Evolutionary conservation across 2,797 vertebrate species (phyloP).

Genomic region (Centropyge bicolor): DNA sequence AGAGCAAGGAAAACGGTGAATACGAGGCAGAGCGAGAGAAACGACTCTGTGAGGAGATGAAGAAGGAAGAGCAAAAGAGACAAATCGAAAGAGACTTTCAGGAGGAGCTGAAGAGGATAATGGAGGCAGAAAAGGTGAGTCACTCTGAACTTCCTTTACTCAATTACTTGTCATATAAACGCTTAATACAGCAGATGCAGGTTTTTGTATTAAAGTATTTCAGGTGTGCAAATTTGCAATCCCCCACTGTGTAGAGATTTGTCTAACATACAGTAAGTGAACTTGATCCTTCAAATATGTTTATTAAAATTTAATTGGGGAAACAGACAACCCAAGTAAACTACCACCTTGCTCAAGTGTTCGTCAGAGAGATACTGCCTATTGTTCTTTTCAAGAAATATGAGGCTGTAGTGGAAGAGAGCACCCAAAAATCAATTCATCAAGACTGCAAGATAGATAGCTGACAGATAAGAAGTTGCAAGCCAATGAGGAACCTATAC

Average conservation of each 20-base stretch:
- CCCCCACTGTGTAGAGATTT: neutral
- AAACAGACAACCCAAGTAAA: neutral
- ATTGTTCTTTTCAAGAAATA: neutral
- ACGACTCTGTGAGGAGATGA: conserved; percentile 71
- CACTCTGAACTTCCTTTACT: neutral
- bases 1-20: conserved; percentile 70
- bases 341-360: neutral
- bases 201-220: neutral
- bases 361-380: neutral
- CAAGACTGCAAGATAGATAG: neutral
- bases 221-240: neutral
- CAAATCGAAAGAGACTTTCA: conserved; percentile 83
- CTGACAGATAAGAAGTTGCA: neutral
- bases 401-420: neutral
- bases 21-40: conserved; percentile 74
- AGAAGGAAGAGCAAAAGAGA: conserved; percentile 77
- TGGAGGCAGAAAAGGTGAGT: conserved; percentile 71
- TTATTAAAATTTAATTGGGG: neutral
- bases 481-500: neutral
- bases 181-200: neutral
- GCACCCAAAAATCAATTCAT: neutral
- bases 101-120: conserved; percentile 82
- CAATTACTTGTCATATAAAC: neutral
- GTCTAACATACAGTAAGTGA: neutral
- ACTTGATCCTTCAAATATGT: neutral